A percentile compares a stretch with the other conserved stretches of the same genome.
Conservation (phyloP, 2,113 vertebrate genomes). For the Junco hyemalis region DNA sequence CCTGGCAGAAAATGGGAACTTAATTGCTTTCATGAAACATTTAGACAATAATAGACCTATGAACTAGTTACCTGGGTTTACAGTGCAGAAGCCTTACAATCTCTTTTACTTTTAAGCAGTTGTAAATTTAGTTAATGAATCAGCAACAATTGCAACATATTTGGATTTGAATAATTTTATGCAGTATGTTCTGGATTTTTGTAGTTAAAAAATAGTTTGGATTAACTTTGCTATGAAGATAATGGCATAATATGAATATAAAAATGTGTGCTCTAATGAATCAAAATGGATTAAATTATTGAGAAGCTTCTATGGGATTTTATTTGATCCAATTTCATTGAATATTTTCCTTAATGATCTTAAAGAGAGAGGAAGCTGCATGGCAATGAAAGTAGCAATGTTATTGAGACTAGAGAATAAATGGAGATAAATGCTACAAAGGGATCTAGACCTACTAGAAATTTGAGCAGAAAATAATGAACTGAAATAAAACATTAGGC, state of each 20-base stretch:
- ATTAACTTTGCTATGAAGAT: slow-evolving; percentile 4
- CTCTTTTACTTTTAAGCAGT: not conserved
- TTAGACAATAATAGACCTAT: slow-evolving; percentile 37
- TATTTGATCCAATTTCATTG: slow-evolving; percentile 35
- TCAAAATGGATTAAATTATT: slow-evolving; percentile 34
- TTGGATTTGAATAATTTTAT: slow-evolving; percentile 1
- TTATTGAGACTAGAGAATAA: not conserved
- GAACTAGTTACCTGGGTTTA: slow-evolving; percentile 33
- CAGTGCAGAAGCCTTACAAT: not conserved
- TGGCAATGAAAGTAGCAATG: not conserved
- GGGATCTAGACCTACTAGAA: not conserved
- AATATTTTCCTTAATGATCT: not conserved
- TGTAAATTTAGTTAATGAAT: slow-evolving; percentile 11
- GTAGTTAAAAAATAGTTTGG: not conserved
- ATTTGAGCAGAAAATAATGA: not conserved
- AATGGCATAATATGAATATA: not conserved
- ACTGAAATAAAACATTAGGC: not conserved
- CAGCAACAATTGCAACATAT: not conserved
- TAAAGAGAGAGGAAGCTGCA: not conserved
- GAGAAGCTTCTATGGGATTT: slow-evolving; percentile 15
- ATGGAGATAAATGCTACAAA: not conserved
- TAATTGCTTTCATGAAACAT: slow-evolving; percentile 49
- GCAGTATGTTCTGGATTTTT: not conserved
- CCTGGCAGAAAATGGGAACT: slow-evolving; percentile 31
- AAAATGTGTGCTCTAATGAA: not conserved